Evolutionary conservation across 2,797 vertebrate species (phyloP).

Genomic region (Erpetoichthys calabaricus): DNA sequence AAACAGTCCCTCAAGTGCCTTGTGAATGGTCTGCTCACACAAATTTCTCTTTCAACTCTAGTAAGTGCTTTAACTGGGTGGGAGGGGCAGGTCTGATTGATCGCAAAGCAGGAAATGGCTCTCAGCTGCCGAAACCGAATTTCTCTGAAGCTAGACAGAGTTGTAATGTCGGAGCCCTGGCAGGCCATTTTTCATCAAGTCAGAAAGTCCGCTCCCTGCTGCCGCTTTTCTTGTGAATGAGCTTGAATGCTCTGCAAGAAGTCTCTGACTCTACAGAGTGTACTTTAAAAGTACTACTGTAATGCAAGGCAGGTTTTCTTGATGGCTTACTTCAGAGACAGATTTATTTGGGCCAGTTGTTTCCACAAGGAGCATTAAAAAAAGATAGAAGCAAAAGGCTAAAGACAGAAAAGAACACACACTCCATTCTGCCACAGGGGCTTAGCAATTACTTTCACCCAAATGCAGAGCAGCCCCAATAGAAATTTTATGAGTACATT

Average conservation of each 20-base stretch:
- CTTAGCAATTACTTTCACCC: too few species aligned
- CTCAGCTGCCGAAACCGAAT: constrained; percentile 22
- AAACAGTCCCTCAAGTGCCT: constrained; percentile 12
- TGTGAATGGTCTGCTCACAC: constrained; percentile 9
- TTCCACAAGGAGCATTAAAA: too few species aligned
- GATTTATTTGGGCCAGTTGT: neutral
- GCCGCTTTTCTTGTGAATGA: neutral
- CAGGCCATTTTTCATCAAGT: neutral
- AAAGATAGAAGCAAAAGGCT: too few species aligned
- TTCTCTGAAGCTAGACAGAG: constrained; percentile 12
- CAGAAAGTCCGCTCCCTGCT: neutral
- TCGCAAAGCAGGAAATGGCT: constrained; percentile 21
- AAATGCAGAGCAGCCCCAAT: too few species aligned
- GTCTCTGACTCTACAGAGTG: neutral
- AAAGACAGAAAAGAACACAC: too few species aligned
- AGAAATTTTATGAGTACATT: too few species aligned
- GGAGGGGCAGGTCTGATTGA: constrained; percentile 18
- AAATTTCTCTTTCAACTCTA: constrained; percentile 3
- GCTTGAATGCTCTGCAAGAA: neutral
- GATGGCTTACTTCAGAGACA: neutral
- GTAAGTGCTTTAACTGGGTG: constrained; percentile 15
- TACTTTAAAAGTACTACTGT: neutral
- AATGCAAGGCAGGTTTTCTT: neutral
- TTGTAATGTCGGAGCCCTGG: neutral
- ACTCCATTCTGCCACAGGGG: too few species aligned